These are phyloP conservation scores for Calliphora vomitoria DNA, from an alignment of 2,888 invertebrate genomes.

Conservation along the genomic window DNA sequence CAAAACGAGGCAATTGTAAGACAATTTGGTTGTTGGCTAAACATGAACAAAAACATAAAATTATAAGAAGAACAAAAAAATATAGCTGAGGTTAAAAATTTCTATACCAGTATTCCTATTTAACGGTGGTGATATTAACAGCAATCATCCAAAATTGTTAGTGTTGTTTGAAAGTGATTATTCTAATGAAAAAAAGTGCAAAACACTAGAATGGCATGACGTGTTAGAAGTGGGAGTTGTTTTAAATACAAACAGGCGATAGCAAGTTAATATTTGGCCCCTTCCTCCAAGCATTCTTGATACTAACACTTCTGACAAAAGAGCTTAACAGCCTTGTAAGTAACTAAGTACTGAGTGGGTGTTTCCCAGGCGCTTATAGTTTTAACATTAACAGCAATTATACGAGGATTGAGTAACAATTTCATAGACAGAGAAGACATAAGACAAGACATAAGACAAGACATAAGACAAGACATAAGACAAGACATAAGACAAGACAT, in stretches of 20 bases:
- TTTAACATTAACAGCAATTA: constrained; percentile 37
- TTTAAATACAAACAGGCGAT: constrained; percentile 74
- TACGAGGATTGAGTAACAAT: constrained; percentile 5
- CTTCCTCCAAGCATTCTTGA: background rate
- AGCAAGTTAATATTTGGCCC: constrained; percentile 81
- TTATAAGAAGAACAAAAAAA: constrained; percentile 32
- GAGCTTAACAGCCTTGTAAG: constrained; percentile 51
- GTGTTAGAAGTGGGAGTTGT: constrained; percentile 75
- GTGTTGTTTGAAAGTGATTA: constrained; percentile 68
- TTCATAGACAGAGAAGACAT: too few relatives aligned
- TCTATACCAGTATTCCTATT: background rate
- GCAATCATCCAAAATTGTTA: constrained; percentile 66
- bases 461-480: too few relatives aligned
- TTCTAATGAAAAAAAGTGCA: constrained; percentile 54
- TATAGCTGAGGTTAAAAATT: constrained; percentile 27
- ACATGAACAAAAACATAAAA: constrained; percentile 36
- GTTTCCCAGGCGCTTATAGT: constrained; percentile 18
- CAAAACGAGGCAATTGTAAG: constrained; percentile 54
- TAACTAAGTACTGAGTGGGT: constrained; percentile 1
- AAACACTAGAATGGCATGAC: constrained; percentile 57
- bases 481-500: too few relatives aligned
- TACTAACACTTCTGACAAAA: constrained; percentile 38
- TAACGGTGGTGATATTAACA: constrained; percentile 59
- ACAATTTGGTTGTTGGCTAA: constrained; percentile 60
- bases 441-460: too few relatives aligned